Percentiles rank a stretch among this genome's conserved stretches.
These are phyloP conservation scores for Platichthys flesus DNA, from an alignment of 2,113 vertebrate species.

Conservation along the genomic window DNA sequence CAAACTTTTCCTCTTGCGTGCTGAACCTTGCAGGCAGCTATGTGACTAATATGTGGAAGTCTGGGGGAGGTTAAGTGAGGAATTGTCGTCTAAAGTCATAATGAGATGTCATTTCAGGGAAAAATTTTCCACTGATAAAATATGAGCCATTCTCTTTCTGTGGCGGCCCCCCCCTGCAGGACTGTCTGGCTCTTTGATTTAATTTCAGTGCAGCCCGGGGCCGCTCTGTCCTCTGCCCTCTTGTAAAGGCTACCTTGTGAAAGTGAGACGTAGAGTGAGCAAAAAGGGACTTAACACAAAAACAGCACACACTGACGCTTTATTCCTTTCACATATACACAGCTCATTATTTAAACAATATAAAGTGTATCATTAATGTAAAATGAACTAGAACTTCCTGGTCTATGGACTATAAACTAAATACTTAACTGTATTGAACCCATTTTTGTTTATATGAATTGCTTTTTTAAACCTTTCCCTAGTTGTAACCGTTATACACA, in stretches of 20 bases:
- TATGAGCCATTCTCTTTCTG: slow-evolving; percentile 62
- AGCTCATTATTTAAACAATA: neutral
- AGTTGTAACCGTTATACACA: slow-evolving; percentile 22
- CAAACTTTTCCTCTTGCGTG: neutral
- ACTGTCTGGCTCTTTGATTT: slow-evolving; percentile 66
- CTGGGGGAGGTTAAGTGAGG: slow-evolving; percentile 13
- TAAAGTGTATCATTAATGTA: no score
- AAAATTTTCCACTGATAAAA: slow-evolving; percentile 68
- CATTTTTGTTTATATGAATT: neutral
- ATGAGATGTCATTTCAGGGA: slow-evolving; percentile 50
- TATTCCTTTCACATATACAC: neutral
- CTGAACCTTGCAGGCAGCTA: neutral
- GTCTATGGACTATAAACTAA: neutral
- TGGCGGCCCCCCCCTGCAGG: slow-evolving; percentile 40
- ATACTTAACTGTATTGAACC: neutral
- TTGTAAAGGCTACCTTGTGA: slow-evolving; percentile 54
- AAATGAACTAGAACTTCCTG: neutral
- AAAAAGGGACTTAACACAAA: slow-evolving; percentile 33
- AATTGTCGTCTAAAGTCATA: slow-evolving; percentile 38
- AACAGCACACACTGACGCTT: neutral
- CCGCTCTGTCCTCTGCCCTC: slow-evolving; percentile 47
- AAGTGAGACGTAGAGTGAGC: slow-evolving; percentile 43
- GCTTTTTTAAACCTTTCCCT: slow-evolving; percentile 11
- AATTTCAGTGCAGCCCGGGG: slow-evolving; percentile 43
- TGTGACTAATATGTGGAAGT: neutral